Percentiles rank a stretch among this genome's conserved stretches.
Evolutionary conservation across 2,797 vertebrate genomes (phyloP).

Genomic region (Poeciliopsis infans): DNA sequence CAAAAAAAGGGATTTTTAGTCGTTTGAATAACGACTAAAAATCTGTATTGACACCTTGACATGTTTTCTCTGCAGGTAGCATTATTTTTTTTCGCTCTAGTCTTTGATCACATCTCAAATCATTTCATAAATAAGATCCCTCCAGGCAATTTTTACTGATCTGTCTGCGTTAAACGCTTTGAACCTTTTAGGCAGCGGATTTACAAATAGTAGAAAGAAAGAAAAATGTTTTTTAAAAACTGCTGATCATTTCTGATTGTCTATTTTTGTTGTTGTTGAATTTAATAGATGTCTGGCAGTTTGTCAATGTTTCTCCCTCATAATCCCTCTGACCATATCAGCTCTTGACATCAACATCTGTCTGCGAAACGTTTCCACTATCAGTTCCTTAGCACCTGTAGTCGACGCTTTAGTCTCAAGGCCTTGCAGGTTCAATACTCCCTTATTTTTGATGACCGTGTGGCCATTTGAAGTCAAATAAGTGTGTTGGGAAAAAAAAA

Average conservation of each 20-base stretch:
- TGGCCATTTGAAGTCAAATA: constrained; percentile 3
- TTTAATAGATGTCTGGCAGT: constrained; percentile 76
- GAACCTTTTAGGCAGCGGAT: constrained; percentile 6
- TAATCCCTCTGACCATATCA: constrained; percentile 11
- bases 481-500: constrained; percentile 10
- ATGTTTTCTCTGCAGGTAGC: constrained; percentile 3
- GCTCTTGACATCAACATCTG: constrained; percentile 3
- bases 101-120: constrained; percentile 13
- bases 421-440: neutral
- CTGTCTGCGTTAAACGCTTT: constrained; percentile 19
- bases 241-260: constrained; percentile 1
- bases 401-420: constrained; percentile 1
- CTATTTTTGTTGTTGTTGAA: constrained; percentile 15
- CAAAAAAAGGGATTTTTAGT: neutral
- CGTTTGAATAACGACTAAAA: neutral
- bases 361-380: neutral
- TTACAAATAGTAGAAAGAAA: constrained; percentile 4
- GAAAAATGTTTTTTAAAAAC: neutral
- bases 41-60: constrained; percentile 7
- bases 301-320: constrained; percentile 32
- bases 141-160: neutral
- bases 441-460: neutral
- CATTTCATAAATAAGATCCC: neutral
- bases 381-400: neutral
- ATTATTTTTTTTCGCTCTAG: constrained; percentile 7